A percentile compares a stretch with the other conserved stretches of the same genome.
Conservation (phyloP, 2,888 invertebrate species). For the Thymelicus sylvestris region DNA sequence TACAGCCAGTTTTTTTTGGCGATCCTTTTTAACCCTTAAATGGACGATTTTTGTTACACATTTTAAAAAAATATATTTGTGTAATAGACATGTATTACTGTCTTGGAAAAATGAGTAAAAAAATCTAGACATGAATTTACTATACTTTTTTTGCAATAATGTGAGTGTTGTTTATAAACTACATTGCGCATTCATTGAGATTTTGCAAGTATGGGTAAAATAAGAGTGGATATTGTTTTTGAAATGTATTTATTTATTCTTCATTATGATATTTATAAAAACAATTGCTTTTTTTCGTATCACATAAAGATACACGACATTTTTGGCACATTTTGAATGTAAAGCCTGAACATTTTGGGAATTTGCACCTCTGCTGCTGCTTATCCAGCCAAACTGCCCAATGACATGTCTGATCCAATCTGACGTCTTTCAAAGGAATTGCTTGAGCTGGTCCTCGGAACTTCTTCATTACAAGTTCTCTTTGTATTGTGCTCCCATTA, state of each 20-base stretch:
- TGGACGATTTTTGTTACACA: not conserved
- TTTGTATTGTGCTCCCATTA: slow-evolving; percentile 48
- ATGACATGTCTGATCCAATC: slow-evolving; percentile 46
- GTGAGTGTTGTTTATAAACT: slow-evolving; percentile 51
- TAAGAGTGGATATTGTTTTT: slow-evolving; percentile 48
- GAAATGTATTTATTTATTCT: slow-evolving; percentile 49
- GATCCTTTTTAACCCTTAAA: not conserved
- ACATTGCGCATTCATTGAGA: slow-evolving; percentile 50
- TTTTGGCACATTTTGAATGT: slow-evolving; percentile 52
- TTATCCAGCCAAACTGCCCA: slow-evolving; percentile 47
- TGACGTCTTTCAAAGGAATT: slow-evolving; percentile 47
- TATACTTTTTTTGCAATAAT: slow-evolving; percentile 46
- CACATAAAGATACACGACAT: slow-evolving; percentile 53
- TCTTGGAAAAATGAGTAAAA: slow-evolving; percentile 49
- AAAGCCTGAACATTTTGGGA: slow-evolving; percentile 50
- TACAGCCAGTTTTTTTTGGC: no score
- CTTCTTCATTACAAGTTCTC: slow-evolving; percentile 51
- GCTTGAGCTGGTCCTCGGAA: slow-evolving; percentile 50
- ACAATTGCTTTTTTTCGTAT: slow-evolving; percentile 54
- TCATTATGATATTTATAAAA: slow-evolving; percentile 52
- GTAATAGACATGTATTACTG: slow-evolving; percentile 45
- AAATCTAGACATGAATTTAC: slow-evolving; percentile 48
- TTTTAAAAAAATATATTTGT: slow-evolving; percentile 7
- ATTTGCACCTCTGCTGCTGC: slow-evolving; percentile 48
- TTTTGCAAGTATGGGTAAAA: slow-evolving; percentile 51